Base-by-base conservation (phyloP, 1,140 invertebrate genomes). In the Acyrthosiphon pisum region DNA sequence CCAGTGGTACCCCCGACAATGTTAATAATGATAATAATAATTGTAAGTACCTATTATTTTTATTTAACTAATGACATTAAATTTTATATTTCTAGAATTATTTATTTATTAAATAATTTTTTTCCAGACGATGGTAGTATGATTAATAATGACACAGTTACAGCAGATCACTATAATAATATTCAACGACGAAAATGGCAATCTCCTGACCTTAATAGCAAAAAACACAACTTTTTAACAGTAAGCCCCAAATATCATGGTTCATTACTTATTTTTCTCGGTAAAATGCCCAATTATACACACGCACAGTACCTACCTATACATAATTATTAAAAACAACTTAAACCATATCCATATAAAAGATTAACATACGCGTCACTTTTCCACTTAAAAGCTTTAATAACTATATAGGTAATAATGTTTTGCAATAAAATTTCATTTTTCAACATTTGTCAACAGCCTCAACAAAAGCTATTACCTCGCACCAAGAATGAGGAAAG, bases 141-240 rank as follows among this genome's bases (percentile, higher is more conserved):
- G 35, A 26, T 26, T 41, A 89, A 89, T 48, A 48, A 87, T 87
- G 26, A 30, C 18, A 87, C 50, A 41, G 35, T 44, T 44, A 26
- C 37, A 60, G 37, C 56, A n/a, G 89, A 89, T 89, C 48, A 53
- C 11, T 89, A 89, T 56, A 89, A 89, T 41, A 89, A 89, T 68
- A 44, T n/a, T 20, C 53, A 90, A 44, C 89, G 89, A 22, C 89
- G 89, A n/a, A 90, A 90, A 68, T 90, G 89, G 89, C 89, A 60
- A 2, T 68, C 53, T 0, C 23, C 37, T 22, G 89, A 90, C 26
- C 56, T 44, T 8, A 68, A 22, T 35, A n/a, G 14, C 18, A 44
- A n/a, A 90, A 90, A 68, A 44, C 89, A 68, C 26, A 41, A n/a
- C 44, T 68, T 68, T 30, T 20, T 68, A 60, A 44, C 89, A 23